phyloP scores from a whole-genome alignment of 2,113 vertebrate genomes.

The Dissostichus mawsoni region DNA sequence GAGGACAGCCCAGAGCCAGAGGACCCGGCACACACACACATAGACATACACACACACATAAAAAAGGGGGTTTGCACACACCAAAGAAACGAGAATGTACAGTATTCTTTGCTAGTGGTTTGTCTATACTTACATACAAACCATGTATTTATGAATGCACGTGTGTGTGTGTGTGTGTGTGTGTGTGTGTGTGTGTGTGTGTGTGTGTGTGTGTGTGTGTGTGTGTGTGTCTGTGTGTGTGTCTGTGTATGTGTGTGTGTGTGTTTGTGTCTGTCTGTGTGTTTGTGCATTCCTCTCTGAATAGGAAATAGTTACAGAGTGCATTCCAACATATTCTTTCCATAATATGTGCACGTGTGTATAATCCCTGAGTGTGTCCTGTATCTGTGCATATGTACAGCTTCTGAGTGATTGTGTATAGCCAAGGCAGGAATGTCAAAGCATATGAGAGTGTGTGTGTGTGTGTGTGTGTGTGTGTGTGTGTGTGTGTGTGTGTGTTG shows the following conservation, averaged over 20 bases:
- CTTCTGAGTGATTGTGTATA: conserved; percentile 39
- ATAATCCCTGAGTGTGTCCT: conserved; percentile 52
- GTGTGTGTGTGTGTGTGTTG: conserved; percentile 49
- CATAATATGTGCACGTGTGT: conserved; percentile 37
- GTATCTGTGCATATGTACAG: conserved; percentile 50
- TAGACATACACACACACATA: neutral
- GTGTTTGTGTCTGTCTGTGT: conserved; percentile 25
- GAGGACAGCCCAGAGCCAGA: conserved; percentile 82
- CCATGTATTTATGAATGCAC: neutral
- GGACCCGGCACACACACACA: conserved; percentile 64
- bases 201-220: conserved; percentile 29
- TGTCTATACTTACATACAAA: conserved; percentile 40
- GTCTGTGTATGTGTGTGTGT: conserved; percentile 15
- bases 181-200: conserved; percentile 10
- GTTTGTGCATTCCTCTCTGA: conserved; percentile 8
- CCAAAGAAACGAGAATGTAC: conserved; percentile 46
- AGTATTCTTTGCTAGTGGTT: conserved; percentile 52
- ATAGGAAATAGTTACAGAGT: conserved; percentile 22
- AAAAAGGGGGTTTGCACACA: conserved; percentile 28
- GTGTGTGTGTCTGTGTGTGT: conserved; percentile 8
- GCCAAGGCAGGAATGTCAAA: conserved; percentile 43
- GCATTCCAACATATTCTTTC: conserved; percentile 28
- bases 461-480: conserved; percentile 14
- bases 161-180: conserved; percentile 9
- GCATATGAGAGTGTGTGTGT: conserved; percentile 13